These are phyloP conservation scores for Botia kubotai DNA, from an alignment of 2,797 vertebrate species.

Conservation along the genomic window DNA sequence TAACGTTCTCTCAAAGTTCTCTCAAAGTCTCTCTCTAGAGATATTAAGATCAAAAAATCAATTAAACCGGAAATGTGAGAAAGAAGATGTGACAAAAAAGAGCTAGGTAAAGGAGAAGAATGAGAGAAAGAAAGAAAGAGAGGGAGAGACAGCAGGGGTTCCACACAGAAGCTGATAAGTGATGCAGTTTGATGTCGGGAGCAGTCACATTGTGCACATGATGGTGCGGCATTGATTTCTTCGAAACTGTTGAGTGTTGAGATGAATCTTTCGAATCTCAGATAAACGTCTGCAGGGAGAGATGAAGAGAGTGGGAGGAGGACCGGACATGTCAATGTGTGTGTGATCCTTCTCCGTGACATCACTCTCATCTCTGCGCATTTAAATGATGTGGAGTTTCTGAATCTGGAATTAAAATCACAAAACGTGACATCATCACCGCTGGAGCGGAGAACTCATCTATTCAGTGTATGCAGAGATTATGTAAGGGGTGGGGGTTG, in stretches of 20 bases:
- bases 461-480: neutral
- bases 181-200: constrained; percentile 57
- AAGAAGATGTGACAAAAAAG: neutral
- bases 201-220: constrained; percentile 34
- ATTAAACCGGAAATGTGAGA: neutral
- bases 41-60: neutral
- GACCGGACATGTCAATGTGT: neutral
- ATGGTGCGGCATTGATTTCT: constrained; percentile 40
- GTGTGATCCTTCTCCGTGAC: constrained; percentile 31
- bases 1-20: no score
- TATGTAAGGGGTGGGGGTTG: neutral
- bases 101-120: no score
- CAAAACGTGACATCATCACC: neutral
- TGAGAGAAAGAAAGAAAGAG: neutral
- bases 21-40: no score
- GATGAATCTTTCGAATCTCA: constrained; percentile 25
- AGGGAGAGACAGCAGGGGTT: constrained; percentile 21
- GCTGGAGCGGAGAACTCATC: neutral
- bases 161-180: constrained; percentile 35
- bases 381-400: neutral
- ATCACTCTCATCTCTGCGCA: constrained; percentile 15
- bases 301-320: constrained; percentile 10
- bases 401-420: constrained; percentile 18
- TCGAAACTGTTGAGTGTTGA: constrained; percentile 28
- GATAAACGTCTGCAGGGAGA: neutral